These are phyloP conservation scores for Vespertilio murinus DNA, from an alignment of 2,797 vertebrate species.

Conservation along the genomic window DNA sequence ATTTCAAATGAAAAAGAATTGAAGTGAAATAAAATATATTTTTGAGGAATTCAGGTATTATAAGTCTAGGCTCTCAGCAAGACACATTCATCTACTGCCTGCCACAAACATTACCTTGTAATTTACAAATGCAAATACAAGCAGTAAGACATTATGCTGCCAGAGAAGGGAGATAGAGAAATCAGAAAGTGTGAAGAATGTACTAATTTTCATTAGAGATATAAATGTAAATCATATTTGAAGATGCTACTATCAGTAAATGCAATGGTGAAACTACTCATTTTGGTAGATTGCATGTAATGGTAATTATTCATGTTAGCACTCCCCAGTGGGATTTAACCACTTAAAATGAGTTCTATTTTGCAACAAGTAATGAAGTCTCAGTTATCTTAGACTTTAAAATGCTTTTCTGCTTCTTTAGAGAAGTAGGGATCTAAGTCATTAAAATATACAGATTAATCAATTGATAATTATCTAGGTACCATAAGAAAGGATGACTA, in stretches of 20 bases:
- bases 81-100: not conserved
- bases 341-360: constrained; percentile 65
- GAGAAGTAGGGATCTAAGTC: constrained; percentile 49
- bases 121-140: constrained; percentile 49
- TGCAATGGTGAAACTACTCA: constrained; percentile 17
- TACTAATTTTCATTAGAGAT: constrained; percentile 62
- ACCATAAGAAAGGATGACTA: not conserved
- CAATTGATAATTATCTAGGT: constrained; percentile 52
- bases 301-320: constrained; percentile 62
- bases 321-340: constrained; percentile 10
- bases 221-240: constrained; percentile 55
- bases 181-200: constrained; percentile 50
- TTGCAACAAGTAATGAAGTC: constrained; percentile 67
- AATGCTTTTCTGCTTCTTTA: constrained; percentile 55
- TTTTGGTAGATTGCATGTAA: constrained; percentile 58
- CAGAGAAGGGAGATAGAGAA: constrained; percentile 37
- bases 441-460: constrained; percentile 65
- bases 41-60: not conserved
- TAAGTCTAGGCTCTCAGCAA: constrained; percentile 24
- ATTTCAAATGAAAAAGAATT: constrained; percentile 52
- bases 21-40: constrained; percentile 7
- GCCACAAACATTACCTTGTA: constrained; percentile 5
- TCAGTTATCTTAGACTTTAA: constrained; percentile 55
- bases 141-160: constrained; percentile 1
- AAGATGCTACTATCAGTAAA: constrained; percentile 46